Evolutionary conservation across 2,113 vertebrate genomes (phyloP).

Genomic region (Protobothrops mucrosquamatus): DNA sequence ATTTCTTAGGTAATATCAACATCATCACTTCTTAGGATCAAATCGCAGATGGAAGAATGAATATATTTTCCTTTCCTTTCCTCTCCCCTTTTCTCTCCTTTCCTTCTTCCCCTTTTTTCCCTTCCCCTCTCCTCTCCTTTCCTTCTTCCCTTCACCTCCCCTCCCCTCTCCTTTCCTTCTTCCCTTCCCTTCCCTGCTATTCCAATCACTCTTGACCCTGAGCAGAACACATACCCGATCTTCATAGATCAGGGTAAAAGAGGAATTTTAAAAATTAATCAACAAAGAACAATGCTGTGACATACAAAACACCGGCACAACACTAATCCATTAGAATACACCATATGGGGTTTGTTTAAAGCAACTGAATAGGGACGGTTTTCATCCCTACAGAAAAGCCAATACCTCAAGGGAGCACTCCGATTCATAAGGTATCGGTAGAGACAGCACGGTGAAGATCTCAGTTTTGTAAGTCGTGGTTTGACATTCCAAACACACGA

Average conservation of each 20-base stretch:
- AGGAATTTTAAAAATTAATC: neutral
- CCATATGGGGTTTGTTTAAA: neutral
- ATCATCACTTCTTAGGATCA: neutral
- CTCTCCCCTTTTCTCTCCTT: no score
- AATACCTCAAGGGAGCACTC: slow-evolving; percentile 80
- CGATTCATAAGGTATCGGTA: slow-evolving; percentile 73
- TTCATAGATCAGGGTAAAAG: neutral
- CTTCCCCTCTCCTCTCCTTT: no score
- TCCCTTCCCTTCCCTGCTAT: neutral
- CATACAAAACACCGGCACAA: neutral
- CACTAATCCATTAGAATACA: neutral
- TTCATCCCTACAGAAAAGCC: neutral
- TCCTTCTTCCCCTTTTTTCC: no score
- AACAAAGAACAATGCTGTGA: neutral
- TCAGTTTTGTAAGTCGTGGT: slow-evolving; percentile 68
- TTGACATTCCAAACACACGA: slow-evolving; percentile 73
- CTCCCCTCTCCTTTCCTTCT: no score
- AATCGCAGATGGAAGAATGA: neutral
- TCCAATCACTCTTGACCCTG: neutral
- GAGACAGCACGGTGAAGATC: slow-evolving; percentile 78
- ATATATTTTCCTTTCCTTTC: neutral
- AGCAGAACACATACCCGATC: neutral
- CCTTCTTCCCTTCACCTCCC: neutral
- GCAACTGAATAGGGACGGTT: fast-evolving
- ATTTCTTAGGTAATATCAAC: neutral